Evolutionary conservation across 1,140 invertebrate species (phyloP), one percentile per base, ranked within the genome.

Genomic region (Scaptomyza graminum): DNA sequence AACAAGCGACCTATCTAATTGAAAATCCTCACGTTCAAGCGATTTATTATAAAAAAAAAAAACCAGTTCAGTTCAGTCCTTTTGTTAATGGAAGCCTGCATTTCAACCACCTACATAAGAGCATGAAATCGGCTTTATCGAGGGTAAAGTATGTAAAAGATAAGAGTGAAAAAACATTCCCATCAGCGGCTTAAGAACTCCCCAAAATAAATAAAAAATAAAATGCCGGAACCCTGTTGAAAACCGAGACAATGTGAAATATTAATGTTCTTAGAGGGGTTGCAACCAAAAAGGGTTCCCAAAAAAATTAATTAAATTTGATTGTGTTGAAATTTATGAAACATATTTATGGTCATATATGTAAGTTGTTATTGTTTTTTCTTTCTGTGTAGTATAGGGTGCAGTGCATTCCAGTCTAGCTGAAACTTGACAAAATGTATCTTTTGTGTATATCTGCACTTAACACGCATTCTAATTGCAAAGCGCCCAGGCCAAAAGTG

Each of bases 381-480:
- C 16, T 31, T 7, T 31, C 28, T 31, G 28, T 31, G 28, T 25
- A 25, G 9, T 31, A 51, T 31, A 71, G 68, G 68, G 68, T 71
- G 54, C 41, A 71, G 39, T 37, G 54, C 47, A 65, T 43, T 34
- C 34, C 68, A 11, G 61, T 65, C 37, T 65, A 57, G 68, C 37
- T 37, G 22, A 44, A 57, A 55, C 46, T 15, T 47, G 49, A 37
- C 60, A 66, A 74, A 74, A 83, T 82, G 49, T 71, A 44, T 47
- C 44, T 80, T 72, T 71, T 60, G 79, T 83, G 67, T 67, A 56
- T 72, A 81, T 87, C 74, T 87, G 81, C 82, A 87, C 83, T 87
- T 87, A 87, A 87, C 87, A 90, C 88, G 87, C 87, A 90, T 90
- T 90, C 88, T 90, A 90, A 90, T 90, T 90, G 87, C 87, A 78